Conservation (phyloP, 92 coral and sea anemone species). For the Porites divaricata region DNA sequence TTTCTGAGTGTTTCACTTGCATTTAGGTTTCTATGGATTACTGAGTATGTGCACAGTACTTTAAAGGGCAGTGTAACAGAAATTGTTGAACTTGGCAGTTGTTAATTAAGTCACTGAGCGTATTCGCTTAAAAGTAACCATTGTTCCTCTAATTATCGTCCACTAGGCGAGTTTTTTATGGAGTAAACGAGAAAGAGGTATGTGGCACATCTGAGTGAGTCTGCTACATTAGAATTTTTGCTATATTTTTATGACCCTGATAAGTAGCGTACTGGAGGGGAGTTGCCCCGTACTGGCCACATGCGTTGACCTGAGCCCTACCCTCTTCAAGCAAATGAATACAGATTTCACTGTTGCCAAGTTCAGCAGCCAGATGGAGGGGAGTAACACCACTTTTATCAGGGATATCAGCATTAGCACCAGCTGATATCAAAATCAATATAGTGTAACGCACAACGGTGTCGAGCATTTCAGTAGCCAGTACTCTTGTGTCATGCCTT, state of each 20-base stretch:
- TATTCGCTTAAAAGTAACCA: too few species aligned
- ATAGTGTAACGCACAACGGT: not conserved
- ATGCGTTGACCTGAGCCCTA: conserved; percentile 15
- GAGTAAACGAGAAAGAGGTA: too few species aligned
- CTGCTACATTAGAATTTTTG: not conserved
- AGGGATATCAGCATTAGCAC: conserved; percentile 22
- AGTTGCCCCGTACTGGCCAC: conserved; percentile 48
- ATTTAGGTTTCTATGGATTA: too few species aligned
- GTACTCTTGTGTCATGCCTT: not conserved
- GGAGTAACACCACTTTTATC: conserved; percentile 65
- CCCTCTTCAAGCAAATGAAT: conserved; percentile 33
- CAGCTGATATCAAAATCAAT: conserved; percentile 24
- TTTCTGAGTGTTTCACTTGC: too few species aligned
- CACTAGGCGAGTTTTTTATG: too few species aligned
- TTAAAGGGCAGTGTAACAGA: too few species aligned
- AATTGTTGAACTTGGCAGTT: too few species aligned
- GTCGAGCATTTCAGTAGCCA: not conserved
- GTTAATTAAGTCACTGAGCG: too few species aligned
- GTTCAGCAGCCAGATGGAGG: conserved; percentile 53
- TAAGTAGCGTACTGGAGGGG: conserved; percentile 50
- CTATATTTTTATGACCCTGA: not conserved
- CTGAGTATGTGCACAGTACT: too few species aligned
- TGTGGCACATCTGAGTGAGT: too few species aligned
- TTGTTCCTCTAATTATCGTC: too few species aligned
- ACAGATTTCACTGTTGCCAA: conserved; percentile 44